Evolutionary conservation across 2,113 vertebrate genomes (phyloP).

Genomic region (Machaerirhynchus nigripectus): DNA sequence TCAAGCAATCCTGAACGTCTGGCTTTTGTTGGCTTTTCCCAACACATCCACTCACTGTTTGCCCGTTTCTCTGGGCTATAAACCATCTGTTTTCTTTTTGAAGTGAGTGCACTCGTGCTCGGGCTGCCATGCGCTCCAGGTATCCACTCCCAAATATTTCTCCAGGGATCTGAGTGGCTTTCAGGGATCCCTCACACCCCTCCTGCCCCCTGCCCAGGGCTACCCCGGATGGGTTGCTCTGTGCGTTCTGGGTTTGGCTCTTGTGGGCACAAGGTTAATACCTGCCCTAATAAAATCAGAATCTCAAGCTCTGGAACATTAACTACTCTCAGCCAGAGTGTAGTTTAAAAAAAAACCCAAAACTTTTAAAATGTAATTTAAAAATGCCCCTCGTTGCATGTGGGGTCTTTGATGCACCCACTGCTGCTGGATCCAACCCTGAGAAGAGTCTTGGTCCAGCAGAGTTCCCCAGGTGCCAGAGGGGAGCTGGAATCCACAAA

Average conservation of each 20-base stretch:
- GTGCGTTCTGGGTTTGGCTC: accelerated
- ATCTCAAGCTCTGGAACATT: background rate
- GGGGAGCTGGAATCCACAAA: background rate
- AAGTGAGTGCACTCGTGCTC: accelerated
- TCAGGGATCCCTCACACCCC: background rate
- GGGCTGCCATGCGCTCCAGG: accelerated
- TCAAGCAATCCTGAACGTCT: background rate
- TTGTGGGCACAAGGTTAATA: background rate
- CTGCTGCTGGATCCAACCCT: background rate
- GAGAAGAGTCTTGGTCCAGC: accelerated
- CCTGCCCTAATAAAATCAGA: background rate
- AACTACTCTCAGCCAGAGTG: background rate
- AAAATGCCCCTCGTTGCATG: accelerated
- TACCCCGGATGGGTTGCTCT: accelerated
- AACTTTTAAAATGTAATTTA: background rate
- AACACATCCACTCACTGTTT: background rate
- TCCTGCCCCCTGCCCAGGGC: background rate
- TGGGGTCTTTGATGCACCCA: background rate
- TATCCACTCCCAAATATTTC: background rate
- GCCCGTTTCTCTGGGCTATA: background rate
- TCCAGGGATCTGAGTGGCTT: accelerated
- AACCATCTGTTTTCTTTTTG: background rate
- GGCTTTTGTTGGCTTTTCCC: background rate
- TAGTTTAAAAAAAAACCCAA: background rate
- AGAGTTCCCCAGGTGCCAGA: background rate